Conservation (phyloP, 2,797 vertebrate species). For the Paguma larvata region DNA sequence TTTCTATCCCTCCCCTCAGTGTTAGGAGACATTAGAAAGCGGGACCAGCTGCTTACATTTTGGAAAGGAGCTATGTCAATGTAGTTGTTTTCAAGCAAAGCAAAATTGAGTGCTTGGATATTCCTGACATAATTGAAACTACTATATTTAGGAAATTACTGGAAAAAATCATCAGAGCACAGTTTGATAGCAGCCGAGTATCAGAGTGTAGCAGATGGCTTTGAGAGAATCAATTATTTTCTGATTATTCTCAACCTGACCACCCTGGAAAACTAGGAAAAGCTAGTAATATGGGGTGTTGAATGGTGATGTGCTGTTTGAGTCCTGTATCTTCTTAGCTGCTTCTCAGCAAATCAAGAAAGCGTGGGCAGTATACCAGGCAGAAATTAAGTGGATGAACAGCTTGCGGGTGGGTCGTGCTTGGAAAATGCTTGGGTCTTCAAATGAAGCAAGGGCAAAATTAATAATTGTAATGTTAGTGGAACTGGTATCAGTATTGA, state of each 20-base stretch:
- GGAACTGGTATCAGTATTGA: not conserved
- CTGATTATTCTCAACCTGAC: not conserved
- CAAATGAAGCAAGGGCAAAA: slow-evolving; percentile 22
- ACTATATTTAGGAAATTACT: not conserved
- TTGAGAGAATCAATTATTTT: not conserved
- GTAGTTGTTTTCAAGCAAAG: slow-evolving; percentile 20
- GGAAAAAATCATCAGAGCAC: not conserved
- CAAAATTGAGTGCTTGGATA: not conserved
- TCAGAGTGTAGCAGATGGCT: not conserved
- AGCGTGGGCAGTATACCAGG: not conserved
- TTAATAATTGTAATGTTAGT: not conserved
- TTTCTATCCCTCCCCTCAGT: not conserved
- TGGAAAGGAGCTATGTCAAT: not conserved
- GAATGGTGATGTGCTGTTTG: not conserved
- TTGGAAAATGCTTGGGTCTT: slow-evolving; percentile 22
- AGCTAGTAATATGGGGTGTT: not conserved
- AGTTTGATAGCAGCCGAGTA: not conserved
- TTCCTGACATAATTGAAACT: not conserved
- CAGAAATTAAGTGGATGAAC: not conserved
- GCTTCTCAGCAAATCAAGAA: not conserved
- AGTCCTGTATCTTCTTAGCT: not conserved
- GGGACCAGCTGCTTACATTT: not conserved
- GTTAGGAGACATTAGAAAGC: not conserved
- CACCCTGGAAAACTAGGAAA: slow-evolving; percentile 4
- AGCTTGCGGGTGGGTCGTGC: not conserved